Base-by-base conservation (phyloP, 2,888 invertebrate species). In the Diaperis boleti region DNA sequence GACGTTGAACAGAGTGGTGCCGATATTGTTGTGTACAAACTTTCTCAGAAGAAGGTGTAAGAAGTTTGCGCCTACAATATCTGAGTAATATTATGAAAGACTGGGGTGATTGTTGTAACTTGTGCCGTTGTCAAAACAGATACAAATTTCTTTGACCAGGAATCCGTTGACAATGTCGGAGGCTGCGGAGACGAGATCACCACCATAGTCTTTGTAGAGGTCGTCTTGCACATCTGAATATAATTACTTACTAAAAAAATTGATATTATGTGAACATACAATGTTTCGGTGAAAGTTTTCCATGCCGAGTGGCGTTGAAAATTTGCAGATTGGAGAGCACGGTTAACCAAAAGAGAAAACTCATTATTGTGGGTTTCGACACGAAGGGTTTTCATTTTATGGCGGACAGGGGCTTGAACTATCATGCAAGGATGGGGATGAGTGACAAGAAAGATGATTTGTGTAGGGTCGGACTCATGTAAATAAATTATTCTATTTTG, bases 111-210 rank as follows among this genome's bases (percentile, higher is more conserved):
- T 41, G 26, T 6, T 33, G 4, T 11, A 73, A 81, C 82, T 78
- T 55, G 73, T 73, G 47, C 68, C 69, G 29, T 70, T 77, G 60
- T 81, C 79, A 62, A 75, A 81, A 52, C 76, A 74, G 44, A 82
- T 71, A 1, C 72, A 70, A 22, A 82, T 63, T 56, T 76, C 69
- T 54, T 72, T 67, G 20, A 76, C 62, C 5, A 80, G 79, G 70
- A 81, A 77, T 10, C 78, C 78, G 44, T 69, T 64, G 7, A 78
- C 65, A 44, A 81, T 78, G 50, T 81, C 81, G 31, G 68, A 70
- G 11, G 78, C 59, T n/a, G 82, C 81, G 20, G 70, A 64, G 13
- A 74, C 69, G 31, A 81, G 71, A 67, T 81, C 76, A 6, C 80
- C 81, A 10, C 79, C 79, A 68, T 74, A 76, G 29, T 69, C 56